phyloP scores from a whole-genome alignment of 2,797 vertebrate genomes.

The Merluccius polli region DNA sequence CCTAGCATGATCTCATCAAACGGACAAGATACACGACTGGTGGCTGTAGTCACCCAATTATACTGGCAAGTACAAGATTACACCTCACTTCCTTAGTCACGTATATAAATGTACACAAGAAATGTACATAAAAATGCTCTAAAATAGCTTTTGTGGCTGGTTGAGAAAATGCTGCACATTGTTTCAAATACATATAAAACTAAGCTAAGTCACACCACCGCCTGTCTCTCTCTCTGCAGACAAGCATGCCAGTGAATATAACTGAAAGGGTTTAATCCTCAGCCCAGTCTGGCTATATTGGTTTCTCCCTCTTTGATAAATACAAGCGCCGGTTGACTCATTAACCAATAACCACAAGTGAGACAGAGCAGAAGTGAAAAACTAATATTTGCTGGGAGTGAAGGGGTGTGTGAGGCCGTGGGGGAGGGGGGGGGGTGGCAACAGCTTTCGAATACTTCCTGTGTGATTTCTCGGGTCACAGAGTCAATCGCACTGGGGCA shows the following conservation, averaged over 20 bases:
- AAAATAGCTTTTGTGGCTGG: neutral
- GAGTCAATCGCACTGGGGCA: conserved; percentile 7
- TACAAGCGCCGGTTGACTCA: conserved; percentile 37
- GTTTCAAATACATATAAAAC: neutral
- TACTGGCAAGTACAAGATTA: neutral
- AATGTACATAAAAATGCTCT: neutral
- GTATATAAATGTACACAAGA: neutral
- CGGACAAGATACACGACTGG: neutral
- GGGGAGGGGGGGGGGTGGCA: neutral
- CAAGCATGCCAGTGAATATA: neutral
- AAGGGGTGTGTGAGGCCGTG: neutral
- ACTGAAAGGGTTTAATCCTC: conserved; percentile 1
- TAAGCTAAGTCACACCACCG: neutral
- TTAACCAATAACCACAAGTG: conserved; percentile 42
- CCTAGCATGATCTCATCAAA: conserved; percentile 24
- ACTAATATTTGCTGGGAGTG: conserved; percentile 20
- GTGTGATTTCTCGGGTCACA: conserved; percentile 28
- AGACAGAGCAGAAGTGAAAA: conserved; percentile 13
- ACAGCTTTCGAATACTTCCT: conserved; percentile 37
- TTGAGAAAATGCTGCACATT: neutral
- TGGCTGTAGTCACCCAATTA: neutral
- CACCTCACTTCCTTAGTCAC: neutral
- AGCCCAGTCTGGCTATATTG: neutral
- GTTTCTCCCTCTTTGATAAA: conserved; percentile 26
- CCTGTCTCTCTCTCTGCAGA: neutral